Conservation (phyloP, 2,888 invertebrate genomes). For the Campoplex capitator region DNA sequence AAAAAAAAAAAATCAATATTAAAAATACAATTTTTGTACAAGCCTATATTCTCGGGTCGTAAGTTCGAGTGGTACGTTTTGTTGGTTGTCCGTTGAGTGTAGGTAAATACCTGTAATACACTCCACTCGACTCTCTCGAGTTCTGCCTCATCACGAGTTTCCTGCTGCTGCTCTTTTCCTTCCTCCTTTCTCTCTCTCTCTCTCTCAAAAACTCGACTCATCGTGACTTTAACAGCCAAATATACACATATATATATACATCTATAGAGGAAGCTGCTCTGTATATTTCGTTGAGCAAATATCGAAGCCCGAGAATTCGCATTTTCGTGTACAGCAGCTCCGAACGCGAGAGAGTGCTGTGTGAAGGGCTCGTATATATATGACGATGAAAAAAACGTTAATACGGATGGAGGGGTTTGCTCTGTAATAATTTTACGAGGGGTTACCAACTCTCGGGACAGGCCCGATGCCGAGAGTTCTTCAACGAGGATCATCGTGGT, state of each 20-base stretch:
- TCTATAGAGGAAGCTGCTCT: too few relatives aligned
- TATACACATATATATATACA: background rate
- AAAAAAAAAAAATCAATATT: too few relatives aligned
- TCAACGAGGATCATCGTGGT: background rate
- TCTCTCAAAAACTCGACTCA: constrained; percentile 23
- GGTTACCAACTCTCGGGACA: constrained; percentile 19
- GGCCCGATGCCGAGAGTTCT: background rate
- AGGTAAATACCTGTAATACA: constrained; percentile 65
- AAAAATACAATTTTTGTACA: constrained; percentile 15
- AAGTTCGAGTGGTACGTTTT: constrained; percentile 40
- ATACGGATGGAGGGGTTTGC: constrained; percentile 34
- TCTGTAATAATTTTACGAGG: constrained; percentile 37
- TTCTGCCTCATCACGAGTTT: constrained; percentile 37
- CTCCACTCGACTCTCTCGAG: constrained; percentile 53
- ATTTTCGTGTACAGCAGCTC: constrained; percentile 14
- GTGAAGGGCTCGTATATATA: too few relatives aligned
- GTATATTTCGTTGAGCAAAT: constrained; percentile 4
- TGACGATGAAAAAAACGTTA: background rate
- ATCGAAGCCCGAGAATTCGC: constrained; percentile 14
- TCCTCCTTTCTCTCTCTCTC: background rate
- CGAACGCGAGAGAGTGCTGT: background rate
- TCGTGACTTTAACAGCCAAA: background rate
- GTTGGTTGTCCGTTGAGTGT: constrained; percentile 36
- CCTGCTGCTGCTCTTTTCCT: background rate
- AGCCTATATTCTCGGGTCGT: constrained; percentile 16